Base-by-base conservation (phyloP, 2,888 invertebrate species). In the Thymelicus sylvestris region DNA sequence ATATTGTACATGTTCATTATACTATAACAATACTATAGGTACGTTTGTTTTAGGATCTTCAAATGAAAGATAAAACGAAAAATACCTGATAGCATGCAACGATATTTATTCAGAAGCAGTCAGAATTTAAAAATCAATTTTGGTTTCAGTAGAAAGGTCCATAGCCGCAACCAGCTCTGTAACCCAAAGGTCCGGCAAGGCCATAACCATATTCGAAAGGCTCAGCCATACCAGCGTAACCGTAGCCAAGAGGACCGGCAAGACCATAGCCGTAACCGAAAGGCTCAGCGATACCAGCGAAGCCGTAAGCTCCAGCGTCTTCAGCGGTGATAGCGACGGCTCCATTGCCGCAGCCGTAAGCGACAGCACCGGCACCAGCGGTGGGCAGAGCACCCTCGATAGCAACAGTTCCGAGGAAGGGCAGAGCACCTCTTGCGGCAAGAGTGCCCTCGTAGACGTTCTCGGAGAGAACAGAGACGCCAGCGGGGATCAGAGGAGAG, bases 401-500 rank as follows among this genome's bases (percentile, higher is more conserved):
- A 44, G 67, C 78, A 2, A 79, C 79, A 4, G 79, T 75, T 7
- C 79, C 78, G 8, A 77, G 66, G 74, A 77, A 78, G 0, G 79
- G 78, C 6, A 78, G 39, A 38, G 74, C 52, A 12, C 79, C 77
- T 38, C 66, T 67, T 4, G 75, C 77, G n/a, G 73, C 72, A 1
- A 79, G 64, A 31, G 8, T 10, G 4, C 78, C 76, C 63, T 74
- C 74, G 62, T 85, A 83, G 3, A 74, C 80, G 68, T 86, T 86
- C 71, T 88, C 85, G 6, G 87, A 87, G 8, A 79, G 52, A 6
- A 77, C 73, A 0, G 77, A 74, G 5, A 86, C 76, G 2, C 87
- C 87, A 12, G 76, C 79, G 0, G 87, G 86, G 5, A 82, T 74
- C 12, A 84, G 79, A 0, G 83, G 83, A 0, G 85, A 84, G 0